Evolutionary conservation across 1,140 invertebrate genomes (phyloP), one percentile per base, ranked within the genome.

Genomic region (Ruditapes philippinarum): DNA sequence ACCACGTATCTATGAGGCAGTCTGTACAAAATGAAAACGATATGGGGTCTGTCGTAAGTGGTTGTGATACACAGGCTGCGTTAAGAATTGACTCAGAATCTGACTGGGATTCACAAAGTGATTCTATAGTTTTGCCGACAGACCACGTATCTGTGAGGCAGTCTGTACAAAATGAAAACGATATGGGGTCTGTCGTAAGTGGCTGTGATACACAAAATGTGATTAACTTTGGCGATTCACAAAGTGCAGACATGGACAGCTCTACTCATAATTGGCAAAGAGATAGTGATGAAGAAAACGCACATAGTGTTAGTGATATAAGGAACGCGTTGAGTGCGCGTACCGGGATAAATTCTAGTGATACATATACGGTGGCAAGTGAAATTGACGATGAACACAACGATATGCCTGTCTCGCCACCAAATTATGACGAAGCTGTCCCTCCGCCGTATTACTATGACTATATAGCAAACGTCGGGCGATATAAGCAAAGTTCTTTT

Each of bases 391-490:
- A n/a, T n/a, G n/a, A n/a, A n/a, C n/a, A n/a, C n/a, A n/a, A 49
- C 28, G 40, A 76, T 5, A 25, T 0, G 45, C 65, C 65, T 31
- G 33, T 40, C 17, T 36, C 65, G 1, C 62, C 25, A 3, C 65
- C 65, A 28, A 4, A 12, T 25, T 38, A 76, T 17, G 73, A 76
- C 25, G 40, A 45, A 0, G 45, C 25, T 22, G 40, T 28, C 2
- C 73, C 40, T 9, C 73, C 73, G 36, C 73, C 73, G 45, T 49
- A 76, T 40, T 76, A 76, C 49, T 76, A 76, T 76, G 73, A 76
- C 17, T 76, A 76, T n/a, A 76, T 76, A 42, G 73, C 73, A 11
- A 76, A 76, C 31, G 73, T 76, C 28, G n/a, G 73, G 3, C 45
- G n/a, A 11, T 76, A 76, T 17, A 76, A 28, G 38, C 25, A 62